Percentiles rank a stretch among this genome's conserved stretches.
These are phyloP conservation scores for Platichthys stellatus DNA, from an alignment of 2,113 vertebrate genomes.

Conservation along the genomic window DNA sequence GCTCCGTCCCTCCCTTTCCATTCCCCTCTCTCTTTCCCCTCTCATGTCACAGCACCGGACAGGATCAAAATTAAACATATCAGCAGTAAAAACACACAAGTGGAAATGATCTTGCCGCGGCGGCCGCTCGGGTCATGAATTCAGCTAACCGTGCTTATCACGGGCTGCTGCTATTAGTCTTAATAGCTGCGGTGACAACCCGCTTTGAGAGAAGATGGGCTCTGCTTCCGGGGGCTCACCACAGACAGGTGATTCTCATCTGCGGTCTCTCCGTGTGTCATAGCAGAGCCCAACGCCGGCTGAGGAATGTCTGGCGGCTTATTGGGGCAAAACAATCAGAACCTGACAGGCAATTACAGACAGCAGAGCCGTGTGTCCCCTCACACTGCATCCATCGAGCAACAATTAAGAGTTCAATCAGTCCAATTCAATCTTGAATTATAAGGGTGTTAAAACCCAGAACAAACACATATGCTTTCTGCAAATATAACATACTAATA, in stretches of 20 bases:
- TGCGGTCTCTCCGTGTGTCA: slow-evolving; percentile 51
- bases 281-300: slow-evolving; percentile 23
- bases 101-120: slow-evolving; percentile 69
- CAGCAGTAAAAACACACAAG: slow-evolving; percentile 79
- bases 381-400: slow-evolving; percentile 48
- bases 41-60: slow-evolving; percentile 58
- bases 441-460: slow-evolving; percentile 1
- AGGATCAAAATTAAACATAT: slow-evolving; percentile 74
- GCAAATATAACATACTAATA: neutral
- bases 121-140: slow-evolving; percentile 72
- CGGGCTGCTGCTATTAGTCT: slow-evolving; percentile 71
- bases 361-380: slow-evolving; percentile 53
- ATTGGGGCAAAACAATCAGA: slow-evolving; percentile 48
- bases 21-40: slow-evolving; percentile 33
- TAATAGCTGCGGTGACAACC: slow-evolving; percentile 69
- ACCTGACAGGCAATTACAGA: slow-evolving; percentile 37
- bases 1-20: slow-evolving; percentile 55
- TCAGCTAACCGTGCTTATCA: slow-evolving; percentile 74
- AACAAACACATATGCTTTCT: neutral
- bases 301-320: slow-evolving; percentile 49
- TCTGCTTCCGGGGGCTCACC: slow-evolving; percentile 37
- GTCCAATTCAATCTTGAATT: slow-evolving; percentile 42
- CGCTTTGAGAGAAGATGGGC: slow-evolving; percentile 59
- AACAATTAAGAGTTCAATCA: slow-evolving; percentile 20
- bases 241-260: slow-evolving; percentile 72